Evolutionary conservation across 2,113 vertebrate species (phyloP), one percentile per base, ranked within the genome.

Genomic region (Todiramphus chloris): DNA sequence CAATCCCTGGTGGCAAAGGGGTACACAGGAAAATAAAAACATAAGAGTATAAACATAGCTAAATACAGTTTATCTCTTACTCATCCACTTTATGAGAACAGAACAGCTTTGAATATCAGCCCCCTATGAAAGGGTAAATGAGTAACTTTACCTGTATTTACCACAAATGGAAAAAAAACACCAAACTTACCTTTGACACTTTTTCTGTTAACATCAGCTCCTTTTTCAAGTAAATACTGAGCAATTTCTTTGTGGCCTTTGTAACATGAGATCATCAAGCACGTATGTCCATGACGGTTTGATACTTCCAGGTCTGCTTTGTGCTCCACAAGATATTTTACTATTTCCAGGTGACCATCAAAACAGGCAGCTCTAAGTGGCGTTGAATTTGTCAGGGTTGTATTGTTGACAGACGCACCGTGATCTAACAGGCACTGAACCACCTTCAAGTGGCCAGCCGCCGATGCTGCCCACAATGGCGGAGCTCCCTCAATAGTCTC

Each of bases 221-320:
- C 99, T 84, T 99, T 99, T 97, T 99, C 99, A 96, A 99, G 98
- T 86, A 99, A 98, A 97, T 99, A 99, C 97, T 99, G 98, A 10
- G 99, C 99, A 35, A 99, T 99, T 92, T 99, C 99, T 93, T 99
- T 99, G 97, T 99, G 99, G 66, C 99, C 99, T 94, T 99, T 99
- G 97, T 99, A 99, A 95, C 99, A 99, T 10, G 99, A 99, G 87
- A 99, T 99, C 99, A 99, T 99, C 72, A 99, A 98, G 97, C 99
- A 99, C 0, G 99, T 99, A 93, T 99, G 99, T 2, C 99, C 99
- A 6, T 99, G 99, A 50, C 99, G 98, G 96, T 99, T 99, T 25
- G 99, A 99, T 69, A 99, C 99, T 95, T 99, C 99, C 97, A 99
- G 80, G 89, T 99, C 99, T 46, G 99, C 99, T 95, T 98, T 98